These are phyloP conservation scores for Lepus townsendii DNA, from an alignment of 2,797 vertebrate genomes.

Conservation along the genomic window DNA sequence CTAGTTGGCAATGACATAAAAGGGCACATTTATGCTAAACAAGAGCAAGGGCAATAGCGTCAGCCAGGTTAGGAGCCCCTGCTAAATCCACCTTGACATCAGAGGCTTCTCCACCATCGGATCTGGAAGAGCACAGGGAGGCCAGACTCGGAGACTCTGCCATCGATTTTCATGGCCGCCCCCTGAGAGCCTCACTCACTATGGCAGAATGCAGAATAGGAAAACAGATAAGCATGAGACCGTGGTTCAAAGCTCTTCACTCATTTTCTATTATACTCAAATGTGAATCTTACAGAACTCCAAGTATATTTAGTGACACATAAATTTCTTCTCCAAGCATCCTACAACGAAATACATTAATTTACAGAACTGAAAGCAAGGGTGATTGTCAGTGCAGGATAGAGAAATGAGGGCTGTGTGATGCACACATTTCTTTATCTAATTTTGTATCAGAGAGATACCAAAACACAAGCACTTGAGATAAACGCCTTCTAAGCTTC, in stretches of 20 bases:
- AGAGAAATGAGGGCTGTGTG: background rate
- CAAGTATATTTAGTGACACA: background rate
- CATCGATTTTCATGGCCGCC: background rate
- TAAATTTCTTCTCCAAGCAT: conserved; percentile 16
- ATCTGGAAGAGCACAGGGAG: conserved; percentile 43
- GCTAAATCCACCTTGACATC: background rate
- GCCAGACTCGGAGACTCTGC: background rate
- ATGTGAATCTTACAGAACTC: conserved; percentile 24
- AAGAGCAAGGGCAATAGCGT: background rate
- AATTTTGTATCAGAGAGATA: background rate
- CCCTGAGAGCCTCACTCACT: background rate
- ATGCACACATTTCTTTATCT: conserved; percentile 14
- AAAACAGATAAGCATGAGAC: conserved; percentile 13
- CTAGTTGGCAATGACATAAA: background rate
- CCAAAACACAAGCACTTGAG: background rate
- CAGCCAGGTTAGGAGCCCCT: background rate
- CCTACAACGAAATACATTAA: background rate
- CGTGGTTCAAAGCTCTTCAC: background rate
- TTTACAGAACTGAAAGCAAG: background rate
- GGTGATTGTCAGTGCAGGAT: background rate
- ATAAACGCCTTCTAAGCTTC: background rate
- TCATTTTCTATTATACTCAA: background rate
- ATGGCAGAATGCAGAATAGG: background rate
- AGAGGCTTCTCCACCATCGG: background rate
- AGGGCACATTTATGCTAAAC: background rate